phyloP scores from a whole-genome alignment of 1,140 invertebrate species.

The Drosophila parvula region DNA sequence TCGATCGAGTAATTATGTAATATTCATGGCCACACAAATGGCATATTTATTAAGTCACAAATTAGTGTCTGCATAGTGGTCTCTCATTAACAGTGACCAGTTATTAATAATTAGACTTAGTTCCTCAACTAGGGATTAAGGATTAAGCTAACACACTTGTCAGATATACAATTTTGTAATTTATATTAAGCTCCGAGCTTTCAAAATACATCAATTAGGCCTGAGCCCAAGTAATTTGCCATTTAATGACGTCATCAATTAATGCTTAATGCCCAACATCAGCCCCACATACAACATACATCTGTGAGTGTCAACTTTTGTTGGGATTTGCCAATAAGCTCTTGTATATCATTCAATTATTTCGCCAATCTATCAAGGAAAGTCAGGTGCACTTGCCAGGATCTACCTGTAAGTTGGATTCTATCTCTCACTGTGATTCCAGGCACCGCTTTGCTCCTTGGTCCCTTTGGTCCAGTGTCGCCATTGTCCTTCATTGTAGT shows the following conservation, averaged over 20 bases:
- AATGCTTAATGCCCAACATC: neutral
- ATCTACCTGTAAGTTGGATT: neutral
- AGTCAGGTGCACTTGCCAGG: neutral
- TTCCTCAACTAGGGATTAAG: too few species aligned
- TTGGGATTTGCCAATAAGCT: neutral
- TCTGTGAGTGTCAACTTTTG: neutral
- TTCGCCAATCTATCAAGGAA: constrained; percentile 11
- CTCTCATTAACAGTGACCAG: too few species aligned
- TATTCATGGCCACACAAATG: neutral
- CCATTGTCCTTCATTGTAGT: constrained; percentile 15
- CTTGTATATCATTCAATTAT: constrained; percentile 17
- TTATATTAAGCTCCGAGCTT: too few species aligned
- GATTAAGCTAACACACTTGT: too few species aligned
- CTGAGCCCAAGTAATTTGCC: neutral
- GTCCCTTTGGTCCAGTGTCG: neutral
- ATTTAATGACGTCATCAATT: neutral
- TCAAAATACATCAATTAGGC: too few species aligned
- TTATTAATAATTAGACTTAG: neutral
- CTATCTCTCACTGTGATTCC: neutral
- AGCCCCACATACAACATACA: neutral
- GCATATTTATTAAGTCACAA: neutral
- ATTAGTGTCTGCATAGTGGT: neutral
- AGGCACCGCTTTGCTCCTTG: neutral
- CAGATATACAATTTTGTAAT: too few species aligned
- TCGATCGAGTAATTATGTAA: constrained; percentile 3